A percentile compares a stretch with the other conserved stretches of the same genome.
These are phyloP conservation scores for Pteromalus puparum DNA, from an alignment of 1,140 invertebrate genomes.

Conservation along the genomic window DNA sequence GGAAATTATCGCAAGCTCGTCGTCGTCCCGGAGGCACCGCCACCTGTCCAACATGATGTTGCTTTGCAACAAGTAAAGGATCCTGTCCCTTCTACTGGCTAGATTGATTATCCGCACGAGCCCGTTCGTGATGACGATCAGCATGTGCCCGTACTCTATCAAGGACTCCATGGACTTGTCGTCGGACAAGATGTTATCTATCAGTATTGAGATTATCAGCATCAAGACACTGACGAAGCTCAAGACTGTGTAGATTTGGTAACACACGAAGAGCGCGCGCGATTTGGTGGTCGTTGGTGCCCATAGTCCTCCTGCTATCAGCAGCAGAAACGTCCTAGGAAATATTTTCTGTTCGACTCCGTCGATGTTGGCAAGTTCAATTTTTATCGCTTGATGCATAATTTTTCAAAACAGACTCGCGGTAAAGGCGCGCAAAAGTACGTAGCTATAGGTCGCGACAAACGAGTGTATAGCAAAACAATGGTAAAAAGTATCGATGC, in stretches of 20 bases:
- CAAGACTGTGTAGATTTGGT: background rate
- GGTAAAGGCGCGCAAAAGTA: too few species aligned
- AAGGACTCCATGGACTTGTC: background rate
- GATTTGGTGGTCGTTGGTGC: background rate
- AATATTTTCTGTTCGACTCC: slow-evolving; percentile 6
- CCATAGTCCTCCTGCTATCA: slow-evolving; percentile 16
- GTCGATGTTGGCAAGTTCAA: background rate
- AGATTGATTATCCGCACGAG: background rate
- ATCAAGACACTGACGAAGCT: background rate
- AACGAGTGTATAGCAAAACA: too few species aligned
- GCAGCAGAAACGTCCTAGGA: background rate
- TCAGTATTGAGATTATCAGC: background rate
- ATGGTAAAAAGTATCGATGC: too few species aligned
- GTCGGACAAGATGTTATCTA: background rate
- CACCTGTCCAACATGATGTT: background rate
- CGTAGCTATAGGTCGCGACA: too few species aligned
- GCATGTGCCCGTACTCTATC: background rate
- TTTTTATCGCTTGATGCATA: background rate
- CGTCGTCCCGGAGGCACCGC: background rate
- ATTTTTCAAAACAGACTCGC: background rate
- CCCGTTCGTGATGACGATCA: background rate
- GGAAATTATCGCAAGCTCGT: background rate
- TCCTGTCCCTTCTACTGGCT: background rate
- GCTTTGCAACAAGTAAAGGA: background rate
- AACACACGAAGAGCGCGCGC: background rate